A percentile compares a stretch with the other conserved stretches of the same genome.
Conservation (phyloP, 1,140 invertebrate genomes). For the Drosophila nasuta region DNA sequence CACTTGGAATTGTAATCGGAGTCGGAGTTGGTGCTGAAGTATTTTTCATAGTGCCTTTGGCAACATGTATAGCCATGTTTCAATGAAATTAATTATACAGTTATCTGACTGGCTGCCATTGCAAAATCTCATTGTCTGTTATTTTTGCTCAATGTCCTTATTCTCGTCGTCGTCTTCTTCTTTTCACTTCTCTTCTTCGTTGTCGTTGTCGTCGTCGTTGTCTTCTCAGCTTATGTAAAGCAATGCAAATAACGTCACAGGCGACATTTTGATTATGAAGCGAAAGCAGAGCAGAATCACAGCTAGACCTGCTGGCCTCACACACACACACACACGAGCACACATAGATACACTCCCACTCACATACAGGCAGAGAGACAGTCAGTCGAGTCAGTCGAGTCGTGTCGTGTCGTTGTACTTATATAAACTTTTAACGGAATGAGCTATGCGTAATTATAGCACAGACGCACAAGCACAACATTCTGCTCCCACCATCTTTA, state of each 20-base stretch:
- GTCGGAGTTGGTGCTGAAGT: constrained; percentile 10
- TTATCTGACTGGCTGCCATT: constrained; percentile 57
- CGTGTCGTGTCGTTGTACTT: constrained; percentile 28
- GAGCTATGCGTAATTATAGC: constrained; percentile 72
- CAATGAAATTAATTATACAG: constrained; percentile 72
- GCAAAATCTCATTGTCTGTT: constrained; percentile 54
- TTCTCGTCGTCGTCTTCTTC: constrained; percentile 1
- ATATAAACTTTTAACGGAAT: constrained; percentile 66
- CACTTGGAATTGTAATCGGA: too few species aligned
- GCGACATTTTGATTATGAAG: constrained; percentile 57
- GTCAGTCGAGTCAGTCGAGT: not conserved
- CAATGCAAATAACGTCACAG: constrained; percentile 59
- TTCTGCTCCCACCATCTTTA: not conserved
- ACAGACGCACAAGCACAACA: constrained; percentile 39
- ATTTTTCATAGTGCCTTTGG: constrained; percentile 12
- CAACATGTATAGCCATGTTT: constrained; percentile 18
- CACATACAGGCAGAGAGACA: not conserved
- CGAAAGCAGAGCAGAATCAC: constrained; percentile 14
- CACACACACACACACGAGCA: not conserved
- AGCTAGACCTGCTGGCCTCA: constrained; percentile 5
- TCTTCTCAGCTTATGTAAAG: constrained; percentile 50
- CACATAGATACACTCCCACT: not conserved
- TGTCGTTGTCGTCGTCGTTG: not conserved
- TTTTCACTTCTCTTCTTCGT: not conserved
- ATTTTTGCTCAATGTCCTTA: constrained; percentile 18